Evolutionary conservation across 2,797 vertebrate species (phyloP).

Genomic region (Natrix natrix): DNA sequence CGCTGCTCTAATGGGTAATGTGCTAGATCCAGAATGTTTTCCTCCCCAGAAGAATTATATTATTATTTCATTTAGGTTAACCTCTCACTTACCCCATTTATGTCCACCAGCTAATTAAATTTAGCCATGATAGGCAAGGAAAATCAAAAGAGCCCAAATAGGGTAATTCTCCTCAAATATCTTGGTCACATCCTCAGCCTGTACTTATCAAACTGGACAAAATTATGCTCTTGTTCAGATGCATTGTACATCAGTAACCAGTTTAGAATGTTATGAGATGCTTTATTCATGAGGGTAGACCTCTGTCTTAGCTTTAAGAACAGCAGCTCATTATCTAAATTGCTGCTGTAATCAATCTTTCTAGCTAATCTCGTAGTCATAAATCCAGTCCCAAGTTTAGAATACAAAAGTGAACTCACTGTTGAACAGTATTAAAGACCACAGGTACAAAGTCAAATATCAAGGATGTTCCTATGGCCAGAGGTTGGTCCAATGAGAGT

Average conservation of each 20-base stretch:
- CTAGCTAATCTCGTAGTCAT: neutral
- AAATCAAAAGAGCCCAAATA: neutral
- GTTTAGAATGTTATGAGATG: neutral
- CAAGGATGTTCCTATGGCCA: neutral
- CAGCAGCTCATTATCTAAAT: neutral
- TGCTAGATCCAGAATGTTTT: no score
- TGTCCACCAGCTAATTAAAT: neutral
- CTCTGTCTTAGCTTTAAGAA: neutral
- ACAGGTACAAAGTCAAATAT: neutral
- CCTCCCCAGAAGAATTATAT: no score
- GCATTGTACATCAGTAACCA: neutral
- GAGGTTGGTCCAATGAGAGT: neutral
- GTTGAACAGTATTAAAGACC: neutral
- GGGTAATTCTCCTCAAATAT: neutral
- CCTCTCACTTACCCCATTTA: no score
- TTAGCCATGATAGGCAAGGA: neutral
- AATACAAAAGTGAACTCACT: neutral
- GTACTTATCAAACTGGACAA: neutral
- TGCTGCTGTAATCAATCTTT: neutral
- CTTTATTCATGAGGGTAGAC: neutral
- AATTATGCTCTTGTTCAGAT: neutral
- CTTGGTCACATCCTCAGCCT: neutral
- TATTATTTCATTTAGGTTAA: no score
- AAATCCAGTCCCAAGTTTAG: neutral
- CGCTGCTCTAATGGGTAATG: no score